A percentile compares a stretch with the other conserved stretches of the same genome.
These are phyloP conservation scores for Notocelia uddmanniana DNA, from an alignment of 2,888 invertebrate species.

Conservation along the genomic window DNA sequence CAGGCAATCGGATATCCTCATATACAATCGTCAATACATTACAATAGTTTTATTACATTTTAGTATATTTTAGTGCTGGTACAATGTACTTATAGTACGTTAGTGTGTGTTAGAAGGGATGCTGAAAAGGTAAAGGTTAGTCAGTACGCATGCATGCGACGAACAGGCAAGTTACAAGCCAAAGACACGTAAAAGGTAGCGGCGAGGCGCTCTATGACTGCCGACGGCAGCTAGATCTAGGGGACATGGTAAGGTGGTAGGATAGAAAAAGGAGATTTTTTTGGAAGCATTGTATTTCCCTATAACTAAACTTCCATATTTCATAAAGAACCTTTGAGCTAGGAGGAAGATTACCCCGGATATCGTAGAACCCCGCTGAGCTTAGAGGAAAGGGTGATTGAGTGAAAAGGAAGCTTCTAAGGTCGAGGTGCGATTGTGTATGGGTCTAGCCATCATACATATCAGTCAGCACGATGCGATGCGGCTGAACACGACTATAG, in stretches of 20 bases:
- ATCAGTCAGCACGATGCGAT: constrained; percentile 16
- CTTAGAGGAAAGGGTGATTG: constrained; percentile 24
- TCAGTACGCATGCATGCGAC: constrained; percentile 82
- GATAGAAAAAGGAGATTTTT: constrained; percentile 2
- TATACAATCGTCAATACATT: constrained; percentile 46
- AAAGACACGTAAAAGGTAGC: constrained; percentile 65
- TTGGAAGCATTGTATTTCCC: constrained; percentile 2
- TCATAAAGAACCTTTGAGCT: background rate
- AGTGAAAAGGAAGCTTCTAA: constrained; percentile 42
- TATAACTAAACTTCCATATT: background rate
- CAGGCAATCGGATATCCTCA: constrained; percentile 57
- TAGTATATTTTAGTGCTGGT: constrained; percentile 55
- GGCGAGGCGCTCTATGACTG: constrained; percentile 66
- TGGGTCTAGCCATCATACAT: constrained; percentile 1
- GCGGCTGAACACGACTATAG: constrained; percentile 28
- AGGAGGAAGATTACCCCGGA: constrained; percentile 14
- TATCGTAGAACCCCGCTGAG: constrained; percentile 14
- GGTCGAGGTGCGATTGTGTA: constrained; percentile 25
- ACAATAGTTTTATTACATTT: constrained; percentile 47
- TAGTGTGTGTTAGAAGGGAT: constrained; percentile 80
- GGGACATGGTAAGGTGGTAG: constrained; percentile 36
- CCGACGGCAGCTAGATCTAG: constrained; percentile 59
- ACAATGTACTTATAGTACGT: constrained; percentile 57
- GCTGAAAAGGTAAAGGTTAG: constrained; percentile 85
- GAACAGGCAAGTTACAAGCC: constrained; percentile 79